Evolutionary conservation across 2,888 invertebrate genomes (phyloP).

Genomic region (Leucoma salicis): DNA sequence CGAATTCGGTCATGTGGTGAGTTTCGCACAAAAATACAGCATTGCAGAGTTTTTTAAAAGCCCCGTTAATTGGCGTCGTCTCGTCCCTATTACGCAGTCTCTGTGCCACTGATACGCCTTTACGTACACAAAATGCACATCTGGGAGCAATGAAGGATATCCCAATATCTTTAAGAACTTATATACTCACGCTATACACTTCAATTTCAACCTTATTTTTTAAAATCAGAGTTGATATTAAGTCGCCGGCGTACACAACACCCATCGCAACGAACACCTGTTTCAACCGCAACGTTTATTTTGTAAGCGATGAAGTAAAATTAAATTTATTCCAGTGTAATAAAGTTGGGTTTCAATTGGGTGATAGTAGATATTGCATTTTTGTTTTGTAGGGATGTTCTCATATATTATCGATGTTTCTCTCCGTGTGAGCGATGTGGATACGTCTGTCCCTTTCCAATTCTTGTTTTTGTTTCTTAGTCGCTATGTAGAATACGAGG

Average conservation of each 20-base stretch:
- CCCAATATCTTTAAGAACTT: slow-evolving; percentile 35
- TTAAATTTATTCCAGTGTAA: not conserved
- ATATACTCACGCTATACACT: not conserved
- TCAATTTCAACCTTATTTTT: slow-evolving; percentile 27
- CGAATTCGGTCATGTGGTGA: no score
- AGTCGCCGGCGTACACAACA: slow-evolving; percentile 26
- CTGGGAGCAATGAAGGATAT: slow-evolving; percentile 71
- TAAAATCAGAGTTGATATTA: slow-evolving; percentile 21
- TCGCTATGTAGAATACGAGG: slow-evolving; percentile 56
- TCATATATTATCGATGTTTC: slow-evolving; percentile 81
- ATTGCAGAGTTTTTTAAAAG: slow-evolving; percentile 44
- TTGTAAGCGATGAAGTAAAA: slow-evolving; percentile 30
- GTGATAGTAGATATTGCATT: slow-evolving; percentile 50
- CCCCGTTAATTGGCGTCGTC: slow-evolving; percentile 67
- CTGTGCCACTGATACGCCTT: slow-evolving; percentile 67
- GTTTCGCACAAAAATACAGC: slow-evolving; percentile 25
- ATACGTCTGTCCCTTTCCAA: slow-evolving; percentile 66
- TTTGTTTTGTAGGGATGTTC: slow-evolving; percentile 77
- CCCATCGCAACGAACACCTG: slow-evolving; percentile 74
- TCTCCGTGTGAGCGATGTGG: slow-evolving; percentile 54
- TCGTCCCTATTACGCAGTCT: slow-evolving; percentile 63
- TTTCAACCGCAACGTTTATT: slow-evolving; percentile 73
- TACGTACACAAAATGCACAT: slow-evolving; percentile 73
- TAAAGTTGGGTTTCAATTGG: slow-evolving; percentile 38
- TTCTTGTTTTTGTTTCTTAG: slow-evolving; percentile 74